These are phyloP conservation scores for Andrena trimmerana DNA, from an alignment of 2,888 invertebrate species.

Conservation along the genomic window DNA sequence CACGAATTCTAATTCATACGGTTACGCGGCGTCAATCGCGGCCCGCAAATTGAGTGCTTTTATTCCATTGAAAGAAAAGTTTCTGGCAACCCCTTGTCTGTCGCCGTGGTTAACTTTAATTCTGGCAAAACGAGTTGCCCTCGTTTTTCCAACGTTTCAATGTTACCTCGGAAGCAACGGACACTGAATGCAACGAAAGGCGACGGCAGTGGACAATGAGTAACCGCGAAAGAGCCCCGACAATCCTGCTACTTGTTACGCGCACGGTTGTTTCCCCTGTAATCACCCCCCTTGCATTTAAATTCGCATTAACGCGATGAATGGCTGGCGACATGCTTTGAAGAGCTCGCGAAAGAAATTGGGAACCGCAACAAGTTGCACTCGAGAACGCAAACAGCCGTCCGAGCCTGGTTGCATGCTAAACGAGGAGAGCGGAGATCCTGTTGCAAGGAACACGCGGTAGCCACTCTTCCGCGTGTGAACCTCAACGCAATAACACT, in stretches of 20 bases:
- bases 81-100: conserved; percentile 7
- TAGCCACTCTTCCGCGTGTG: conserved; percentile 5
- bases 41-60: conserved; percentile 38
- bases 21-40: conserved; percentile 49
- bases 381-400: conserved; percentile 55
- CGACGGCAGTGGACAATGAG: neutral
- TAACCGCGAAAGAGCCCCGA: neutral
- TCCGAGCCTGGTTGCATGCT: conserved; percentile 57
- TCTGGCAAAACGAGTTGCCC: too few relatives aligned
- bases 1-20: conserved; percentile 52
- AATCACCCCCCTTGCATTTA: conserved; percentile 26
- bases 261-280: neutral
- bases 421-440: conserved; percentile 34
- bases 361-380: conserved; percentile 63
- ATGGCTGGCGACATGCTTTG: conserved; percentile 43
- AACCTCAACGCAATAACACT: neutral
- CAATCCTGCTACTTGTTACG: conserved; percentile 9
- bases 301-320: conserved; percentile 46
- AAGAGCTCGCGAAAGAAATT: conserved; percentile 60
- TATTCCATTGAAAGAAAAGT: conserved; percentile 31
- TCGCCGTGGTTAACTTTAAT: too few relatives aligned
- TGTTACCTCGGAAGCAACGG: neutral
- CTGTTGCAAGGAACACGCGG: conserved; percentile 40
- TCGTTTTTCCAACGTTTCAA: too few relatives aligned
- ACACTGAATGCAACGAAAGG: neutral